Evolutionary conservation across 2,888 invertebrate species (phyloP).

Genomic region (Lamellibrachia satsuma): DNA sequence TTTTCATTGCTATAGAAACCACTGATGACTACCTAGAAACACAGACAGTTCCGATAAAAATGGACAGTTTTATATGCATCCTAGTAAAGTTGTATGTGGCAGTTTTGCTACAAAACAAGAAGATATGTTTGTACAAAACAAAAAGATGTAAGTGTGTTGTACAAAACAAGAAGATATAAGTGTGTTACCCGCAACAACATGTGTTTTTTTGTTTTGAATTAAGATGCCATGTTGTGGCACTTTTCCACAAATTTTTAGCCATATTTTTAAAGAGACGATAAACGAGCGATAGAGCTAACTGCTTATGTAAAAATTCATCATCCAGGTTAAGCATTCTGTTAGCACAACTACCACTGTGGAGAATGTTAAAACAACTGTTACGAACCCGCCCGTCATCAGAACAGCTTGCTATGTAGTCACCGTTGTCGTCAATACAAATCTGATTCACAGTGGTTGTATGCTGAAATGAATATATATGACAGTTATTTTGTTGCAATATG

Average conservation of each 20-base stretch:
- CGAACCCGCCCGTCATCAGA: conserved; percentile 68
- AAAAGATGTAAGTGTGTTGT: too few species aligned
- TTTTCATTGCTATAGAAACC: conserved; percentile 87
- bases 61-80: neutral
- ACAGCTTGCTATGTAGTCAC: conserved; percentile 85
- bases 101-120: too few species aligned
- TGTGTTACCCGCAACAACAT: too few species aligned
- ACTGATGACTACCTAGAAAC: conserved; percentile 75
- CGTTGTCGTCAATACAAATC: conserved; percentile 90
- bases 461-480: conserved; percentile 48
- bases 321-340: neutral
- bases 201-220: too few species aligned
- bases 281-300: too few species aligned
- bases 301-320: neutral
- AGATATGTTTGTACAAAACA: too few species aligned
- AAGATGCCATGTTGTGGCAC: too few species aligned
- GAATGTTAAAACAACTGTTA: conserved; percentile 18
- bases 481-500: neutral
- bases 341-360: neutral
- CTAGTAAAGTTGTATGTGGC: neutral
- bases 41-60: neutral
- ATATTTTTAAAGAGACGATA: neutral
- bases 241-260: too few species aligned
- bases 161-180: too few species aligned
- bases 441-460: conserved; percentile 93